Base-by-base conservation (phyloP, 2,797 vertebrate species). In the Enteromius viviparus region DNA sequence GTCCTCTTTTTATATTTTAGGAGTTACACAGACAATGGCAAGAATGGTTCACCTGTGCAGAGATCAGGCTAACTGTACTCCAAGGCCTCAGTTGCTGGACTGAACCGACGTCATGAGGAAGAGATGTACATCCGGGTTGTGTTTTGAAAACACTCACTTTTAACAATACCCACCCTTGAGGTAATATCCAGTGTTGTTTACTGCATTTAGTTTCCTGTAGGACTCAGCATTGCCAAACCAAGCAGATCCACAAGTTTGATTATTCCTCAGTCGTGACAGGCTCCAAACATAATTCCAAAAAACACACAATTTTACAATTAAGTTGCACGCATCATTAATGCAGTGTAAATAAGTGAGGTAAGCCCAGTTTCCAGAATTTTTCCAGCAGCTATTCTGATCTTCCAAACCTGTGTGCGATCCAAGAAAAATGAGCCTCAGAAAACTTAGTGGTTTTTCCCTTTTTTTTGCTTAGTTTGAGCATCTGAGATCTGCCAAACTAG, bases 151-250 rank as follows among this genome's bases (percentile, higher is more conserved):
- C 75, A 86, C 42, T 76, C 64, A 29, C 80, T 89, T 85, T 83
- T 86, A 87, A 87, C 77, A 85, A 78, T 60, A 32, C 80, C 64
- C 65, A 65, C 82, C 82, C 75, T 88, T 79, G 71, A 90, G 88
- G 87, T 92, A 62, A 89, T 87, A 88, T 92, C 87, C 88, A 89
- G 53, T 32, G 62, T 71, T 93, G 86, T 92, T 89, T 91, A 90
- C 82, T 62, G 85, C 72, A 81, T 85, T 85, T 23, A 78, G 87
- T 87, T 92, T 92, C 91, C 91, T 92, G 83, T 78, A 76, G 71
- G 68, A 75, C 85, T 75, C 64, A 69, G 51, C 53, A 71, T 55
- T 78, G 81, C 37, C 77, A 79, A 83, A 72, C 70, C 21, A 47
- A 60, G 23, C 37, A 76, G 66, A 47, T 58, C 40, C 53, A 75